Evolutionary conservation across 64 coral and sea anemone genomes (phyloP), one percentile per base, ranked within the genome.

Genomic region (Montipora foliosa): DNA sequence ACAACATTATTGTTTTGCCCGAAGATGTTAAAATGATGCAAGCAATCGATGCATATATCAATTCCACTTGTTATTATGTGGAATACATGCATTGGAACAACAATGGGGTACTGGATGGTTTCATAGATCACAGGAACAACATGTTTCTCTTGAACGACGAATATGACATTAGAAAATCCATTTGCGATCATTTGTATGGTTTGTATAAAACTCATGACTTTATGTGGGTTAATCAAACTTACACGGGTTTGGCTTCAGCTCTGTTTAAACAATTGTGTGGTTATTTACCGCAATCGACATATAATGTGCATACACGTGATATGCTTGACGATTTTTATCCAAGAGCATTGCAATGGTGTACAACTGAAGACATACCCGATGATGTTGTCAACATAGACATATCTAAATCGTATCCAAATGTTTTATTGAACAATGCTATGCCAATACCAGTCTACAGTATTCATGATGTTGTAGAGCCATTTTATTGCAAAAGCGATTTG

Each of bases 141-240:
- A 22, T 22, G 22, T 22, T 22, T 22, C 22, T 22, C 22, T 22
- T 22, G 22, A 22, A 22, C 0, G 22, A 22, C 22, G 22, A 22
- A 22, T 22, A 22, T 6, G 19, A 73, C 9, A 22, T 73, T 0
- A 20, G 69, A 22, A 73, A 73, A 73, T n/a, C 22, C 6, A 24
- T 74, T 6, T 21, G 70, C 3, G 24, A 29, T 5, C 22, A 74
- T 5, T 17, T 88, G 20, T 49, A 19, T 29, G 17, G 58, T 49
- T 49, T 4, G 53, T 55, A 44, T 53, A 51, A 52, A 73, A 73
- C 49, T 75, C 69, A 88, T 52, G 62, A n/a, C 73, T 87, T 22
- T 47, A 69, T 22, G 29, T 67, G 58, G 47, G 44, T 6, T 45
- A 67, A 48, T 87, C 61, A 48, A 44, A 71, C 47, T 55, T 81